Base-by-base conservation (phyloP, 2,888 invertebrate genomes). In the Agonopterix alstromeriana region DNA sequence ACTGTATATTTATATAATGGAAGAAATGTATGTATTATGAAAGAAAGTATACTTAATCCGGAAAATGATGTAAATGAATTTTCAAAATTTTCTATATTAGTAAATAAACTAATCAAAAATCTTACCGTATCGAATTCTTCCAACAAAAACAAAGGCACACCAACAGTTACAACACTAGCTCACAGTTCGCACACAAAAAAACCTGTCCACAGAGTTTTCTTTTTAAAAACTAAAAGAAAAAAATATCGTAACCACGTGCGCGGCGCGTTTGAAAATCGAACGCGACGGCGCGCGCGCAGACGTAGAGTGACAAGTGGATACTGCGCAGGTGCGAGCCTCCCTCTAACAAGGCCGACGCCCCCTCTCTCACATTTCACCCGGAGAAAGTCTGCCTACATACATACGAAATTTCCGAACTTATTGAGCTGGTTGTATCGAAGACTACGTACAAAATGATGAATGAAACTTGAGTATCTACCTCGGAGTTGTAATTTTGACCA, bases 361-460 rank as follows among this genome's bases (percentile, higher is more conserved):
- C 73, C 78, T 73, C 77, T 73, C 70, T 70, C 68, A 60, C 61
- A 58, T 85, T 85, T 85, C 85, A 80, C 84, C 82, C 76, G 71
- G 87, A 82, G 87, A 86, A 87, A 87, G 87, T 86, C 82, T 83
- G 76, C 87, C 87, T 87, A 86, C 86, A 86, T 87, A 85, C 87
- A 86, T 87, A 87, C 86, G 83, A 84, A 87, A 86, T 86, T 79
- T 85, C 73, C 81, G 78, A 83, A 79, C 78, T 78, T 83, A 85
- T 85, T 80, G 82, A 82, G 73, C 72, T 69, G 74, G 58, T 61
- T 70, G 76, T 67, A 72, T 72, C 65, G 69, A 71, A 57, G 60
- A 58, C 52, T 60, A 27, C 27, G 27, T 27, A 27, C 27, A 52
- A 55, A 62, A 71, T 76, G 74, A 76, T 77, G 77, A 77, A 77